Evolutionary conservation across 2,888 invertebrate species (phyloP).

Genomic region (Troglohyphantes excavatus): DNA sequence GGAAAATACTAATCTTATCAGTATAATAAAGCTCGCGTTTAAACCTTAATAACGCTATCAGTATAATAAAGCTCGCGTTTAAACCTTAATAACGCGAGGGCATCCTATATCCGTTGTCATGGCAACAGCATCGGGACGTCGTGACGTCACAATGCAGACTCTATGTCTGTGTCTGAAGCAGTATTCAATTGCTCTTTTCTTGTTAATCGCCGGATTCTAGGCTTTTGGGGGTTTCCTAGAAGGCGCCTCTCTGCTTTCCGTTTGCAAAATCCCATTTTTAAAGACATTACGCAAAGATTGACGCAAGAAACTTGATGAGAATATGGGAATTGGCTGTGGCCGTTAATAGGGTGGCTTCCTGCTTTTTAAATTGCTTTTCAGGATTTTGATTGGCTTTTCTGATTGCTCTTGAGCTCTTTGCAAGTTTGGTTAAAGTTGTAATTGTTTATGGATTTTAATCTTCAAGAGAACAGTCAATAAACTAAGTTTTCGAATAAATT

Average conservation of each 20-base stretch:
- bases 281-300: neutral
- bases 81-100: neutral
- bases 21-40: constrained; percentile 3
- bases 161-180: neutral
- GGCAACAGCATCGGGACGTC: neutral
- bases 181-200: neutral
- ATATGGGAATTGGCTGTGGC: neutral
- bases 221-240: neutral
- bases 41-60: neutral
- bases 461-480: too few species aligned
- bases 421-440: too few species aligned
- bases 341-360: neutral
- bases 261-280: neutral
- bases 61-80: constrained; percentile 1
- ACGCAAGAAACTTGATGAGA: neutral
- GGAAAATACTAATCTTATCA: neutral
- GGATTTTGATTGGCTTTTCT: too few species aligned
- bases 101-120: neutral
- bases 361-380: neutral
- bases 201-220: neutral
- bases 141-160: neutral
- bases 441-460: too few species aligned
- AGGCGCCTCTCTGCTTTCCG: neutral
- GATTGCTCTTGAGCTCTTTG: too few species aligned
- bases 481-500: too few species aligned